Percentiles rank a stretch among this genome's conserved stretches.
These are phyloP conservation scores for Spheniscus humboldti DNA, from an alignment of 2,797 vertebrate genomes.

Conservation along the genomic window DNA sequence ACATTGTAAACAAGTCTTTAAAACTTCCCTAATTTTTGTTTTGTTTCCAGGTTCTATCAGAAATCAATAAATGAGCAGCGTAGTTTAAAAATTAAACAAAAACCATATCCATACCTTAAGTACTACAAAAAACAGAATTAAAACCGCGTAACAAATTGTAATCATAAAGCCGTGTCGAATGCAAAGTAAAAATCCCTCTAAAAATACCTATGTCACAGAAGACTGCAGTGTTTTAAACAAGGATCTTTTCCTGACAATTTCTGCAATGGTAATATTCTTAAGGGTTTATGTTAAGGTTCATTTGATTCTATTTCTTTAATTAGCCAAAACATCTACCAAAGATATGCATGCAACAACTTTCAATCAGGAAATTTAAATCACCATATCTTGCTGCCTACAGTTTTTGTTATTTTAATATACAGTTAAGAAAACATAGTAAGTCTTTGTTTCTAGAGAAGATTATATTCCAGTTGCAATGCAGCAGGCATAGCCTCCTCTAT, in stretches of 20 bases:
- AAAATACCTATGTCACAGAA: not conserved
- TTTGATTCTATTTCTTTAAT: slow-evolving; percentile 2
- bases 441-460: slow-evolving; percentile 9
- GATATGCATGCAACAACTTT: not conserved
- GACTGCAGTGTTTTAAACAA: not conserved
- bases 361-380: not conserved
- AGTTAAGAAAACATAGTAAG: not conserved
- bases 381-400: not conserved
- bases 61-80: not conserved
- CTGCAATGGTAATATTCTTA: not conserved
- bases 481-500: not conserved
- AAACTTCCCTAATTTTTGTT: not conserved
- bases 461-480: not conserved
- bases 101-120: not conserved
- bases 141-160: not conserved
- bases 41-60: not conserved
- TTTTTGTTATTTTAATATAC: not conserved
- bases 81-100: slow-evolving; percentile 6
- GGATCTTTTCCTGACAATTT: not conserved
- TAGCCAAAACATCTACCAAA: not conserved
- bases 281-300: not conserved
- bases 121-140: not conserved
- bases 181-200: not conserved
- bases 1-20: not conserved
- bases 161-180: not conserved